These are phyloP conservation scores for Glossophaga mutica DNA, from an alignment of 2,797 vertebrate genomes.

Conservation along the genomic window DNA sequence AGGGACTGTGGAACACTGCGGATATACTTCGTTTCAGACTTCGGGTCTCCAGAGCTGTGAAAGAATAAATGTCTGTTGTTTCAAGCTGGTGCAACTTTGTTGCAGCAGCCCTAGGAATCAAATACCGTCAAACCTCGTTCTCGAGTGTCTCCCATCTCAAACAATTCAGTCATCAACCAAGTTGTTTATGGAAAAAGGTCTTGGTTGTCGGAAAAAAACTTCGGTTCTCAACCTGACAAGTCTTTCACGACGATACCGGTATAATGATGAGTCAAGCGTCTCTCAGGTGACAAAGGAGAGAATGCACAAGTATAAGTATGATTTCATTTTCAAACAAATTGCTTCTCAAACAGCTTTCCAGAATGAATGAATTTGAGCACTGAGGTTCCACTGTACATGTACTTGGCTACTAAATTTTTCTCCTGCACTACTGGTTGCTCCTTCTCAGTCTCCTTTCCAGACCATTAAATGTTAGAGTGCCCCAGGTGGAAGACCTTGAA, in stretches of 20 bases:
- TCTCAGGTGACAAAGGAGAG: background rate
- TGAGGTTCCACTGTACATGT: background rate
- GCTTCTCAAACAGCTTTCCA: background rate
- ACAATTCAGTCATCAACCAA: background rate
- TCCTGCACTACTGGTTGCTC: background rate
- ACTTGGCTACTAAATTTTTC: background rate
- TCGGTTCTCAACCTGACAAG: background rate
- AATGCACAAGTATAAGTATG: background rate
- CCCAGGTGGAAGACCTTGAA: background rate
- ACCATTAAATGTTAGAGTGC: too few relatives aligned
- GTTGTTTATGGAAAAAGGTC: background rate
- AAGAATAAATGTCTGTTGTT: background rate
- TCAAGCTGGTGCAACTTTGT: background rate
- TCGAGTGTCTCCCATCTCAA: background rate
- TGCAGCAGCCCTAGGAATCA: background rate
- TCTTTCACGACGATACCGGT: background rate
- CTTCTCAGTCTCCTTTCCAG: background rate
- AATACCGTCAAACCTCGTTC: background rate
- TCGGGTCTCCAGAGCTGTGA: background rate
- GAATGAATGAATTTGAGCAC: background rate
- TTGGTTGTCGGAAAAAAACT: background rate
- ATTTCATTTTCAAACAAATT: background rate
- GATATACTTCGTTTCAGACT: background rate
- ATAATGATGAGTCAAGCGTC: background rate
- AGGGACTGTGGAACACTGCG: rapidly evolving